phyloP scores from a whole-genome alignment of 2,797 vertebrate species.

The Scolopax rusticola region DNA sequence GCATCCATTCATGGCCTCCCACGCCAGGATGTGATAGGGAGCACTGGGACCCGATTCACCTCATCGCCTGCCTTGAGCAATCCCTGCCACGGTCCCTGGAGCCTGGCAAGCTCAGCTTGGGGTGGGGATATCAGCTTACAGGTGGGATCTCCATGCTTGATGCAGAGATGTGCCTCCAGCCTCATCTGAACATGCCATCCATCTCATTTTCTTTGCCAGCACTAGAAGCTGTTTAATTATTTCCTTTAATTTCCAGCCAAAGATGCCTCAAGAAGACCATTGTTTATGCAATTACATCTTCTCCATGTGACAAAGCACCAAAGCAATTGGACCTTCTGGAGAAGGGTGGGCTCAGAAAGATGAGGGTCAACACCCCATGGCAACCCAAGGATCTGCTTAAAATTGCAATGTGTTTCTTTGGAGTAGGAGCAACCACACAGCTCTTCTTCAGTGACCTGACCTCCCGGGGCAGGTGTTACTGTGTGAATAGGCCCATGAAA shows the following conservation, averaged over 20 bases:
- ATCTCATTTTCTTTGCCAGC: not conserved
- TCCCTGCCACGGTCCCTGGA: not conserved
- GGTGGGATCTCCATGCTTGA: not conserved
- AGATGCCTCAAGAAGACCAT: not conserved
- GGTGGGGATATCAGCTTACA: not conserved
- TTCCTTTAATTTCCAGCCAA: not conserved
- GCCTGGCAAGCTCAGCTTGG: not conserved
- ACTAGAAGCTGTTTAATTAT: not conserved
- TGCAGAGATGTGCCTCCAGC: not conserved
- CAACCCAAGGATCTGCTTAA: not conserved
- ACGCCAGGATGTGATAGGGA: conserved; percentile 64
- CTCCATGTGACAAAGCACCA: not conserved
- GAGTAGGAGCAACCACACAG: not conserved
- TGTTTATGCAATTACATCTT: not conserved
- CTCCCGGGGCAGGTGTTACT: not conserved
- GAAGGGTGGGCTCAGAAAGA: not conserved
- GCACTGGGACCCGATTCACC: not conserved
- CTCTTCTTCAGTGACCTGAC: not conserved
- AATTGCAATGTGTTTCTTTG: not conserved
- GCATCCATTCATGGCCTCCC: conserved; percentile 24
- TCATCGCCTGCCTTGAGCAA: not conserved
- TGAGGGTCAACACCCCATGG: not conserved
- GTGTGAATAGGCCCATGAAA: not conserved
- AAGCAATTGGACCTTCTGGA: not conserved
- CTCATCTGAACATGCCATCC: not conserved